Percentiles rank a stretch among this genome's conserved stretches.
These are phyloP conservation scores for Cladopsammia gracilis DNA, from an alignment of 64 coral and sea anemone species.

Conservation along the genomic window DNA sequence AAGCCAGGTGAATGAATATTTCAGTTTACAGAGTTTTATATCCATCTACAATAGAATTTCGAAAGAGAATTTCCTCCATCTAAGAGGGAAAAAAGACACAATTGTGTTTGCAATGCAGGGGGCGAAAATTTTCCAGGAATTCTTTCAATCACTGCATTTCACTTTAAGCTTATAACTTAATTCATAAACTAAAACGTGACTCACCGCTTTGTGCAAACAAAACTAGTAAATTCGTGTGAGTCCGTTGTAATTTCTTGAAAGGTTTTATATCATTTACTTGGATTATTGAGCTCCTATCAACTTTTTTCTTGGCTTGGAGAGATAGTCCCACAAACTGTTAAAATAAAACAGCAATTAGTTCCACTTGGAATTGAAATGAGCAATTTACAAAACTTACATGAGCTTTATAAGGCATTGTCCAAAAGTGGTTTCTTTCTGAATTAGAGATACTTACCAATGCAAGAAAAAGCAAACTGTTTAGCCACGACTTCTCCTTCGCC, in stretches of 20 bases:
- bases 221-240: slow-evolving; percentile 97
- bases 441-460: slow-evolving; percentile 17
- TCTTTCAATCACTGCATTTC: neutral
- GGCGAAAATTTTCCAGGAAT: neutral
- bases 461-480: neutral
- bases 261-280: slow-evolving; percentile 89
- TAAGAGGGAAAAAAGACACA: neutral
- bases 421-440: neutral
- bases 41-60: neutral
- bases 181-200: neutral
- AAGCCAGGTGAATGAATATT: neutral
- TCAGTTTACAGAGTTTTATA: too few species aligned
- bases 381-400: neutral
- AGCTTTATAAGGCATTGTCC: too few species aligned
- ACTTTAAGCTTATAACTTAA: neutral
- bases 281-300: slow-evolving; percentile 78
- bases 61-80: neutral
- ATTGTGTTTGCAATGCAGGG: neutral
- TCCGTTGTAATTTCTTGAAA: slow-evolving; percentile 96
- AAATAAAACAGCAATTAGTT: neutral
- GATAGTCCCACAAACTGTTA: slow-evolving; percentile 44
- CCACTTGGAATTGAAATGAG: neutral
- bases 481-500: neutral
- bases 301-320: slow-evolving; percentile 70
- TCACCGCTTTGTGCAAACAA: slow-evolving; percentile 90